Evolutionary conservation across 37 sponge, comb jelly and placozoan species (phyloP).

Genomic region (Theonella swinhoei): DNA sequence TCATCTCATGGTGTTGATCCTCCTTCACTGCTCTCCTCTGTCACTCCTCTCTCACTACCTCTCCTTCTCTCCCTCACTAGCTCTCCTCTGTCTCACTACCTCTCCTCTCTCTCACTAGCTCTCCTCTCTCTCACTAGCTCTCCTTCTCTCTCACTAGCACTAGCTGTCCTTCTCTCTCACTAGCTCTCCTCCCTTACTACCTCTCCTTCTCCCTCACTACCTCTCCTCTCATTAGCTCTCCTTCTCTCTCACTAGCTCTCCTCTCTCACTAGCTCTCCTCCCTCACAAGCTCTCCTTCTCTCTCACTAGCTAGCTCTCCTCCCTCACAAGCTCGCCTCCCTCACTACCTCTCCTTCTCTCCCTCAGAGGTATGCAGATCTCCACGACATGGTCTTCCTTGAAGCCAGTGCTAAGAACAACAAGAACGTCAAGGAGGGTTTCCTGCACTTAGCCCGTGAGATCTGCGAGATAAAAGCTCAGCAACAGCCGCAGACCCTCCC

Average conservation of each 20-base stretch:
- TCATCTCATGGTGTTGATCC: too few species aligned
- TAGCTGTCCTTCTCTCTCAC: too few species aligned
- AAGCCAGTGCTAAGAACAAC: slow-evolving; percentile 70
- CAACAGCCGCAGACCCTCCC: slow-evolving; percentile 5
- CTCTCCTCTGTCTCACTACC: too few species aligned
- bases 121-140: too few species aligned
- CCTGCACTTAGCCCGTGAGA: slow-evolving; percentile 41
- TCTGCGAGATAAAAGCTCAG: slow-evolving; percentile 51
- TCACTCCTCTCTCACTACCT: too few species aligned
- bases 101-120: too few species aligned
- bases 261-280: background rate
- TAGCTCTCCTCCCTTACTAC: too few species aligned
- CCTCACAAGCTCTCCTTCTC: background rate
- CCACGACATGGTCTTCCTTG: slow-evolving; percentile 67
- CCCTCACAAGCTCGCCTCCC: too few species aligned
- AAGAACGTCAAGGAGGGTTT: slow-evolving; percentile 50
- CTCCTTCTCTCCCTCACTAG: too few species aligned
- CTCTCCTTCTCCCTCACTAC: too few species aligned
- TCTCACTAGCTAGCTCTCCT: background rate
- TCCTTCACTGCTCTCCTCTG: too few species aligned
- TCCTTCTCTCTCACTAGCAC: too few species aligned
- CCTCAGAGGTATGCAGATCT: slow-evolving; percentile 71
- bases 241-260: background rate
- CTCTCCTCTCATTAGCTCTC: background rate
- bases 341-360: background rate